Percentiles rank a stretch among this genome's conserved stretches.
phyloP scores from a whole-genome alignment of 2,797 vertebrate species.

The Lepidocolaptes lacrymiger region DNA sequence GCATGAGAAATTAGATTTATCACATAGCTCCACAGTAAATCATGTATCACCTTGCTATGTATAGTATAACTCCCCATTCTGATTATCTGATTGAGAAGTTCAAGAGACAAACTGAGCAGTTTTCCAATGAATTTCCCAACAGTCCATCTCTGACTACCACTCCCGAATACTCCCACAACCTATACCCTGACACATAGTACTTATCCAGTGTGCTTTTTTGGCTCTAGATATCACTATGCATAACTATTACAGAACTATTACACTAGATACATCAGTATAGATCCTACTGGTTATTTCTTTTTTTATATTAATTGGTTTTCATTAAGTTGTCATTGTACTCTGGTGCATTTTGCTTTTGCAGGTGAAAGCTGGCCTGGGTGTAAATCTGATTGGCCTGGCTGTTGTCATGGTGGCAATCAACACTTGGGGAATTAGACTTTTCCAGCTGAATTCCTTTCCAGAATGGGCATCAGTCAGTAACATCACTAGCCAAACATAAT shows the following conservation, averaged over 20 bases:
- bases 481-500: conserved; percentile 76
- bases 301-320: not conserved
- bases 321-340: not conserved
- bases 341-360: conserved; percentile 63
- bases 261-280: not conserved
- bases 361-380: conserved; percentile 96
- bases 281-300: not conserved
- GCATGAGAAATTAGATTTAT: not conserved
- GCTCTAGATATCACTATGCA: not conserved
- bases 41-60: not conserved
- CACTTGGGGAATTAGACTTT: conserved; percentile 94
- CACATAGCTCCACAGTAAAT: not conserved
- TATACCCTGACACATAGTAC: not conserved
- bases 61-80: not conserved
- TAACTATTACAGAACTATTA: not conserved
- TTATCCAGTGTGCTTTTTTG: not conserved
- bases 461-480: conserved; percentile 87
- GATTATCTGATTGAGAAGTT: not conserved
- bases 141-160: not conserved
- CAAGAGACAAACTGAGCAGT: not conserved
- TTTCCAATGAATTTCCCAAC: not conserved
- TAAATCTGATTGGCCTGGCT: conserved; percentile 93
- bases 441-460: conserved; percentile 89
- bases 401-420: conserved; percentile 95
- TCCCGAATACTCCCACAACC: not conserved